Base-by-base conservation (phyloP, 2,113 vertebrate genomes). In the Chitala chitala region DNA sequence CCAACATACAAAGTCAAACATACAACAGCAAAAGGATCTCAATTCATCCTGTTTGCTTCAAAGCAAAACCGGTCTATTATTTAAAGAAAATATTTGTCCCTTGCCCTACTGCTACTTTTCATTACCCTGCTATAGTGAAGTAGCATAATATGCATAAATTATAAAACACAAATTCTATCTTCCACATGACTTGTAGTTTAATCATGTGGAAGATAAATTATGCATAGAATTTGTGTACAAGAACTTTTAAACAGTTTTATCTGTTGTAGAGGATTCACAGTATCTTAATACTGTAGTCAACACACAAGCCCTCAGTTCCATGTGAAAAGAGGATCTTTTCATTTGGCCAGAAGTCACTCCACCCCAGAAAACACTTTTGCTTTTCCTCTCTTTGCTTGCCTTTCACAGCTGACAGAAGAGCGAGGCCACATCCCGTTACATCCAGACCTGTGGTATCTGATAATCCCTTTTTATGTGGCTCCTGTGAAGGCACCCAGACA, bases 321-420 rank as follows among this genome's bases (percentile, higher is more conserved):
- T n/a, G n/a, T n/a, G n/a, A n/a, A 10, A 68, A 24, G 10, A 68
- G 26, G 40, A 68, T 24, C 26, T 68, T 68, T 68, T n/a, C 64
- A 68, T 42, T 68, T 68, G 42, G 42, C 64, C 40, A 68, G 44
- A 13, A 38, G 40, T 48, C 64, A 24, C 15, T 44, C 10, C 15
- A 46, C 38, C 12, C 5, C 40, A 46, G 38, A n/a, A 38, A 13
- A n/a, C 20, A 68, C 40, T 29, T 5, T 17, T 24, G 40, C 42
- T 46, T 68, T 38, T 38, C 6, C 64, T 46, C 40, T 17, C n/a
- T 42, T 68, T 8, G n/a, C 64, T 13, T n/a, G n/a, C 24, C 20
- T 42, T n/a, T 44, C 38, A 4, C 1, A 5, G 24, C 56, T 40
- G 61, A 20, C 20, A 13, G 63, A 24, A 0, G 36, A 3, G 4